Conservation (phyloP, 1,140 invertebrate species). For the Drosophila obscura region DNA sequence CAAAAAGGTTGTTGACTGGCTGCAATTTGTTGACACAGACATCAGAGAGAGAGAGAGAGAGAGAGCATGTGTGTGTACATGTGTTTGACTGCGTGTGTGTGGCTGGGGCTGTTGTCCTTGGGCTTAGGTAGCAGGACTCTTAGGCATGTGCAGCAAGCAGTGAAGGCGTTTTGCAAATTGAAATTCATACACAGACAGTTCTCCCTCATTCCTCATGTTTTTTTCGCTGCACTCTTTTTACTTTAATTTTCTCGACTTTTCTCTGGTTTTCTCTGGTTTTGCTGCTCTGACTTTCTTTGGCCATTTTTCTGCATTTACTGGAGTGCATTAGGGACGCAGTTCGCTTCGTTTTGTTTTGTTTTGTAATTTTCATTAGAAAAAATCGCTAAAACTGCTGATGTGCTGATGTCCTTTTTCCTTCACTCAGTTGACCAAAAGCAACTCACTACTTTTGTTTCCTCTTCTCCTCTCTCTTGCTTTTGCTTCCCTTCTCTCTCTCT, state of each 20-base stretch:
- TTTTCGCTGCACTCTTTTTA: constrained; percentile 1
- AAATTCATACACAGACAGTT: constrained; percentile 72
- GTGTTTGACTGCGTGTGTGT: constrained; percentile 2
- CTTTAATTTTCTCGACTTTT: not conserved
- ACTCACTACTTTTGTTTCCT: not conserved
- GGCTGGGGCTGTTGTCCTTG: constrained; percentile 56
- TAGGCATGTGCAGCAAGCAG: constrained; percentile 60
- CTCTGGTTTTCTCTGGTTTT: not conserved
- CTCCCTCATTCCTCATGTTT: not conserved
- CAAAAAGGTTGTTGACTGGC: constrained; percentile 77
- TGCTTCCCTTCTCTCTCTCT: not conserved
- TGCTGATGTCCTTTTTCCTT: constrained; percentile 36
- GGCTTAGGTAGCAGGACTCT: constrained; percentile 48
- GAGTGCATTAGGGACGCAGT: constrained; percentile 56
- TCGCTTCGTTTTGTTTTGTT: constrained; percentile 9
- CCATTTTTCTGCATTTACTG: constrained; percentile 43
- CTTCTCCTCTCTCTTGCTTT: not conserved
- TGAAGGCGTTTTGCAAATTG: constrained; percentile 58
- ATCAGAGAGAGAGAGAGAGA: not conserved
- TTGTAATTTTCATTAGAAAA: constrained; percentile 71
- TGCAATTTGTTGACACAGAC: constrained; percentile 68
- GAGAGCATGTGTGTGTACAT: constrained; percentile 25
- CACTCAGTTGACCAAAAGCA: constrained; percentile 37
- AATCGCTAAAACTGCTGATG: not conserved
- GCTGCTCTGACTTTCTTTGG: not conserved